Evolutionary conservation across 92 coral and sea anemone genomes (phyloP).

Genomic region (Plumapathes pennacea): DNA sequence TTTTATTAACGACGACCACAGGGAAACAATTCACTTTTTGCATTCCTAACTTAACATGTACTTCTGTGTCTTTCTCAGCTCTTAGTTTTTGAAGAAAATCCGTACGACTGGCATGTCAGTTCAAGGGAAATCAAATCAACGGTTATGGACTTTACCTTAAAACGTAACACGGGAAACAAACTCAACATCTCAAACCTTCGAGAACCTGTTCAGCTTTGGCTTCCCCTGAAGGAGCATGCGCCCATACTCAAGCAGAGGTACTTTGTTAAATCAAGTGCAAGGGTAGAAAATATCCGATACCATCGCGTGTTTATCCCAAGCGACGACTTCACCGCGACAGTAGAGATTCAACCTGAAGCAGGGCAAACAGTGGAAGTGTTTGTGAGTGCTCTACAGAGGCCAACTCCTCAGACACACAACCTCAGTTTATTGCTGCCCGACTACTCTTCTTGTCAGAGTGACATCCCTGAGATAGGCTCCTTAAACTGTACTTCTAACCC

Average conservation of each 20-base stretch:
- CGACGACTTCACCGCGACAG: neutral
- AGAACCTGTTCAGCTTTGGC: constrained; percentile 51
- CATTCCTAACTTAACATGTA: too few relatives aligned
- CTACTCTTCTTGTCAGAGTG: constrained; percentile 15
- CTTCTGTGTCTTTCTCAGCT: constrained; percentile 56
- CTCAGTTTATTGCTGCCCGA: constrained; percentile 39
- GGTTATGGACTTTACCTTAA: constrained; percentile 68
- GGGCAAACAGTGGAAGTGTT: constrained; percentile 26
- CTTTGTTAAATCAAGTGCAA: constrained; percentile 55
- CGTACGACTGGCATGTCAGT: constrained; percentile 64
- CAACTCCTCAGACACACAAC: constrained; percentile 24
- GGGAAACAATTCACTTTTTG: too few relatives aligned
- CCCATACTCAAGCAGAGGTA: neutral
- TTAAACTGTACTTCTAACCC: constrained; percentile 52
- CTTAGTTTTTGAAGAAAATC: constrained; percentile 58
- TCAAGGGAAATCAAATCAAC: constrained; percentile 43
- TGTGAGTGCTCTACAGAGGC: constrained; percentile 31
- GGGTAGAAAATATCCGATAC: constrained; percentile 31
- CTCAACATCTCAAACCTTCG: constrained; percentile 41
- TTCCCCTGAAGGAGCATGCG: constrained; percentile 12
- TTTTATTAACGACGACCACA: too few relatives aligned
- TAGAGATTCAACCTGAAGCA: constrained; percentile 30
- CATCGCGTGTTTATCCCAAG: constrained; percentile 35
- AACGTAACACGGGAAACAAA: constrained; percentile 29
- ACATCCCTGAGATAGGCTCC: neutral